Evolutionary conservation across 2,797 vertebrate species (phyloP).

Genomic region (Anguilla anguilla): DNA sequence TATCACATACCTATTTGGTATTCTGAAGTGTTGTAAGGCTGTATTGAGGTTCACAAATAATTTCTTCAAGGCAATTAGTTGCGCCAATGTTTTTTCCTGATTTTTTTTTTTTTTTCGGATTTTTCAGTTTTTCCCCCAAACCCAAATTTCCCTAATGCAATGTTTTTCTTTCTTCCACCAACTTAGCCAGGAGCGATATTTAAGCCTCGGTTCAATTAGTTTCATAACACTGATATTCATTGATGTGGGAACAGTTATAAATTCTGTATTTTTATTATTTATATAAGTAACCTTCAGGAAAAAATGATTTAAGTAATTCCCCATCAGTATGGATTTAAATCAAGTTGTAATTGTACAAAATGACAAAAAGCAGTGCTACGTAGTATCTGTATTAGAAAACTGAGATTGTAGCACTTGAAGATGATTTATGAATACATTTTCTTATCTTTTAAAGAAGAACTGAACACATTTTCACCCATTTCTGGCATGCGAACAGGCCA

Average conservation of each 20-base stretch:
- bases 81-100: background rate
- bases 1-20: background rate
- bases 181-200: background rate
- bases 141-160: background rate
- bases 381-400: background rate
- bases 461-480: background rate
- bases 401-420: background rate
- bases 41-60: background rate
- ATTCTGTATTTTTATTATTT: background rate
- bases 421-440: background rate
- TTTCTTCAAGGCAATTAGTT: background rate
- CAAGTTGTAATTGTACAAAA: background rate
- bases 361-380: background rate
- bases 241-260: background rate
- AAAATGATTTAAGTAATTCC: background rate
- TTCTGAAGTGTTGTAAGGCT: conserved; percentile 6
- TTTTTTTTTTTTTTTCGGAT: background rate
- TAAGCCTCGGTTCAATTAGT: background rate
- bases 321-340: background rate
- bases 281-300: background rate
- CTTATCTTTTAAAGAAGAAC: background rate
- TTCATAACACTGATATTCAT: background rate
- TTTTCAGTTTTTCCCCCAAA: background rate
- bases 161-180: background rate
- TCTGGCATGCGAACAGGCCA: background rate